phyloP scores from a whole-genome alignment of 2,113 vertebrate species.

The Pyrgilauda ruficollis region DNA sequence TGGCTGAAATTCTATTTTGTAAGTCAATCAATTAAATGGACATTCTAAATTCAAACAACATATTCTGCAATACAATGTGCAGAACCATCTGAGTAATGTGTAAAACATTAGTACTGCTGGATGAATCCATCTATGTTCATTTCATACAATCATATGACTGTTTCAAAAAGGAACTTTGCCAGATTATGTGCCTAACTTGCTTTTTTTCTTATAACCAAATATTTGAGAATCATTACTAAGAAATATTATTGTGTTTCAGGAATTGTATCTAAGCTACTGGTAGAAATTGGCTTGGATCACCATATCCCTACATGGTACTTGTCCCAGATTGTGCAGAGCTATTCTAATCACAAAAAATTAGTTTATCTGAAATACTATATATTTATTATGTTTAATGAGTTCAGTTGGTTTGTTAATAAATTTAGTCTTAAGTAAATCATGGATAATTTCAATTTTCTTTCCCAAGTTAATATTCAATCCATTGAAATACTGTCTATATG shows the following conservation, averaged over 20 bases:
- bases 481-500: neutral
- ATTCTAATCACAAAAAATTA: neutral
- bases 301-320: neutral
- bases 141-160: neutral
- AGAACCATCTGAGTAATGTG: neutral
- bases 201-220: neutral
- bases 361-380: neutral
- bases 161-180: neutral
- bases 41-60: neutral
- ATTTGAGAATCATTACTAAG: neutral
- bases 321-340: neutral
- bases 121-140: neutral
- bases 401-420: neutral
- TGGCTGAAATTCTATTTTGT: neutral
- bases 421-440: neutral
- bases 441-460: neutral
- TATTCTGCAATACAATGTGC: neutral
- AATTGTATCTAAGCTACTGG: neutral
- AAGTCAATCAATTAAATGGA: neutral
- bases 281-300: neutral
- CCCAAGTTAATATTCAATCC: neutral
- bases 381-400: neutral
- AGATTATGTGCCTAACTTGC: neutral
- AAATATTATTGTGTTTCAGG: neutral
- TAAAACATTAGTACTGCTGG: neutral